These are phyloP conservation scores for Dynastes hyllus DNA, from an alignment of 2,888 invertebrate genomes.

Conservation along the genomic window DNA sequence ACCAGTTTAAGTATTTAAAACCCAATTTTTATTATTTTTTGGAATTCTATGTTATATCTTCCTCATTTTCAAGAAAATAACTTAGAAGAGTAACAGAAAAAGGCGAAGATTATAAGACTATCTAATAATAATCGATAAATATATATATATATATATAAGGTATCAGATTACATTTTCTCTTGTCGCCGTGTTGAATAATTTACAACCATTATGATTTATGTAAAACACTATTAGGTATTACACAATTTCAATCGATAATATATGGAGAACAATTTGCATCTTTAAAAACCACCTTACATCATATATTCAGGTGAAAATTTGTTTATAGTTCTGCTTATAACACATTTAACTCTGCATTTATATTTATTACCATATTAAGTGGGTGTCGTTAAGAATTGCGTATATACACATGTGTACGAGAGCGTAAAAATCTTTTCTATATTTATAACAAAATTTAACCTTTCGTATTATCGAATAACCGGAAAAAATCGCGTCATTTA, in stretches of 20 bases:
- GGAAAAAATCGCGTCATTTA: background rate
- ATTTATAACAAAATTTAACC: constrained; percentile 8
- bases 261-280: background rate
- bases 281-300: constrained; percentile 7
- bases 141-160: too few relatives aligned
- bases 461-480: constrained; percentile 13
- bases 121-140: too few relatives aligned
- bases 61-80: too few relatives aligned
- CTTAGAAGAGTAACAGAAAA: too few relatives aligned
- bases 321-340: background rate
- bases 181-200: background rate
- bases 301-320: background rate
- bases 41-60: too few relatives aligned
- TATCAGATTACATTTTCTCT: too few relatives aligned
- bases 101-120: too few relatives aligned
- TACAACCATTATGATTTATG: background rate
- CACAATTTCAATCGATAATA: background rate
- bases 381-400: background rate
- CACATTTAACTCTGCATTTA: background rate
- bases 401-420: background rate
- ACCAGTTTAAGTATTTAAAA: too few relatives aligned
- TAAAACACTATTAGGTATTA: background rate
- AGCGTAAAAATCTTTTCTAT: background rate
- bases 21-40: too few relatives aligned
- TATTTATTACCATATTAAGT: constrained; percentile 15